phyloP scores from a whole-genome alignment of 2,113 vertebrate genomes.

The Fregata magnificens region DNA sequence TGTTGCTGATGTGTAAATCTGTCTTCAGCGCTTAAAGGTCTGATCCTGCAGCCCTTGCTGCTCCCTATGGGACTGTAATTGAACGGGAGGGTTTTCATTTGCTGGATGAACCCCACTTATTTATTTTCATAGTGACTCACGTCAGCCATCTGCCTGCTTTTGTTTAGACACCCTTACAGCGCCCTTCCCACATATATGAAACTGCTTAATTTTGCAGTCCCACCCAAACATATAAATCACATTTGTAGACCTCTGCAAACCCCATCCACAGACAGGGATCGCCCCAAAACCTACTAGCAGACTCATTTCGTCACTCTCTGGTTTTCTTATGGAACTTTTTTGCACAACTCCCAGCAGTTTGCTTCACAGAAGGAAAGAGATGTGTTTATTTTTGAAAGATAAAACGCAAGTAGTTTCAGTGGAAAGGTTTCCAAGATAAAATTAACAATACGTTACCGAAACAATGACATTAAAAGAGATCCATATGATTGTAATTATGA shows the following conservation, averaged over 20 bases:
- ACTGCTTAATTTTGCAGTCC: not conserved
- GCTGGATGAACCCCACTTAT: not conserved
- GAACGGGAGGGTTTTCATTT: not conserved
- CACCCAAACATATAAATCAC: not conserved
- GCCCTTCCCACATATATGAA: not conserved
- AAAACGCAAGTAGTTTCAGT: not conserved
- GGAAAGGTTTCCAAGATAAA: conserved; percentile 16
- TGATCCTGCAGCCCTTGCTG: not conserved
- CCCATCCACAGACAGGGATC: not conserved
- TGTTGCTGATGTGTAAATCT: not conserved
- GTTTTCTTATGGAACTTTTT: not conserved
- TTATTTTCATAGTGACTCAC: not conserved
- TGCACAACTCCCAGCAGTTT: not conserved
- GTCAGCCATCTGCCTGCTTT: not conserved
- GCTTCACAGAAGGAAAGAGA: not conserved
- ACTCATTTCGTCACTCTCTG: not conserved
- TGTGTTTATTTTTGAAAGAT: not conserved
- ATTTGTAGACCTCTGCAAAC: not conserved
- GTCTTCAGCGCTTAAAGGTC: not conserved
- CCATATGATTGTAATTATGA: conserved; percentile 10
- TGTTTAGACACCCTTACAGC: not conserved
- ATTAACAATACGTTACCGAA: not conserved
- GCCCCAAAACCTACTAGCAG: not conserved
- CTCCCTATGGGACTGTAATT: not conserved
- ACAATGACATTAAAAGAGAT: not conserved